Evolutionary conservation across 1,140 invertebrate species (phyloP).

Genomic region (Temnothorax curvispinosus): DNA sequence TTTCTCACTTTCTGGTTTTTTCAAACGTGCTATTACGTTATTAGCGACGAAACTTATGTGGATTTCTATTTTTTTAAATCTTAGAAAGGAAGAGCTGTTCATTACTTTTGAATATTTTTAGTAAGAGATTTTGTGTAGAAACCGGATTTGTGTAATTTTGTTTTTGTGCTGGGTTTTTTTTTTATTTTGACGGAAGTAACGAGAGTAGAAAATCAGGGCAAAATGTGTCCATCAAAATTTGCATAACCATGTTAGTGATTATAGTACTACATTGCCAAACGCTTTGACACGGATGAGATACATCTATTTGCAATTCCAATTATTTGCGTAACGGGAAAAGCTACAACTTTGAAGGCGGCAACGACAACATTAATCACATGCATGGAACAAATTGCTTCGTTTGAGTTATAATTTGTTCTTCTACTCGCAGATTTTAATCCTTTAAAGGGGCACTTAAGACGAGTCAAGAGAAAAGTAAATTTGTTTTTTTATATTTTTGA

Average conservation of each 20-base stretch:
- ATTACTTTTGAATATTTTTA: not conserved
- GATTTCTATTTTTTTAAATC: not conserved
- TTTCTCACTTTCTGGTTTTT: not conserved
- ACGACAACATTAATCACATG: not conserved
- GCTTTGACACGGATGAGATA: constrained; percentile 5
- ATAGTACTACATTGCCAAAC: not conserved
- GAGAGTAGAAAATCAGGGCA: not conserved
- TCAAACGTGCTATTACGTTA: not conserved
- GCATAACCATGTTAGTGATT: constrained; percentile 8
- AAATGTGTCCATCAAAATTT: not conserved
- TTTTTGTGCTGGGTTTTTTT: not conserved
- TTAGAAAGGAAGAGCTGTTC: not conserved
- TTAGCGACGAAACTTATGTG: not conserved
- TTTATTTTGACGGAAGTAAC: not conserved
- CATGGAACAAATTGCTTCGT: not conserved
- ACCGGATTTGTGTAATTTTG: not conserved
- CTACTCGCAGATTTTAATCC: not conserved
- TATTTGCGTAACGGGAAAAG: not conserved
- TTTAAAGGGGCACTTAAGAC: not conserved
- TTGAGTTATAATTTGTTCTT: not conserved
- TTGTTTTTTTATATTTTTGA: not conserved
- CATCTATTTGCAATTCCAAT: constrained; percentile 17
- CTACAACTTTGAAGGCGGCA: not conserved
- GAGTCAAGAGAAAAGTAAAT: not conserved
- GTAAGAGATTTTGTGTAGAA: not conserved